Base-by-base conservation (phyloP, 1,140 invertebrate genomes). In the Drosophila lacertosa region DNA sequence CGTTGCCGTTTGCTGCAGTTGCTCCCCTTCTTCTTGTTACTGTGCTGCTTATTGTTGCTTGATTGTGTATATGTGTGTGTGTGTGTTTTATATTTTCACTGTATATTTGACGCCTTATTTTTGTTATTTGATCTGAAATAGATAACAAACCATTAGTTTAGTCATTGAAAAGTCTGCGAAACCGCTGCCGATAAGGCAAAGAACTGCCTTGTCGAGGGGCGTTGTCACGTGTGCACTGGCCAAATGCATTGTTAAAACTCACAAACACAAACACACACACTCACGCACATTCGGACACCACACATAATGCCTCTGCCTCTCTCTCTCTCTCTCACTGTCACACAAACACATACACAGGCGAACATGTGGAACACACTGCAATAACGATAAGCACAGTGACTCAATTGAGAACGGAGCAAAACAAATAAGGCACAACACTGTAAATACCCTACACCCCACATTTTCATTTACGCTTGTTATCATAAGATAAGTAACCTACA, bases 171-270 rank as follows among this genome's bases (percentile, higher is more conserved):
- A 9, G 39, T 22, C 37, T 15, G n/a, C 42, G 16, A 48, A 54
- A 50, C 15, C 50, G 39, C 45, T 42, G 48, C 44, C 57, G 65
- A 65, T 70, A 70, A 70, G 48, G 11, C 45, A 26, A 11, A 40
- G 33, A 35, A 16, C 48, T 39, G 55, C 58, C 55, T 62, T 58
- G 50, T 69, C 63, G 45, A 58, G 74, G 75, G 79, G 74, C 80
- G 80, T 86, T 86, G 81, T 86, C 80, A 84, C 80, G 81, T 84
- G 81, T 77, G 50, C 72, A 65, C 67, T 22, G 51, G 51, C 42
- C 60, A 69, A 76, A 62, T 76, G 77, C 72, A 76, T 67, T 74
- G 18, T 16, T 37, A 18, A 24, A 13, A 13, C 39, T 40, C 39
- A 44, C 45, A 4, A 1, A 16, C 7, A 33, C 11, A 64, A n/a